Percentiles rank a stretch among this genome's conserved stretches.
Conservation (phyloP, 1,140 invertebrate genomes). For the Cyrtorhinus lividipennis region DNA sequence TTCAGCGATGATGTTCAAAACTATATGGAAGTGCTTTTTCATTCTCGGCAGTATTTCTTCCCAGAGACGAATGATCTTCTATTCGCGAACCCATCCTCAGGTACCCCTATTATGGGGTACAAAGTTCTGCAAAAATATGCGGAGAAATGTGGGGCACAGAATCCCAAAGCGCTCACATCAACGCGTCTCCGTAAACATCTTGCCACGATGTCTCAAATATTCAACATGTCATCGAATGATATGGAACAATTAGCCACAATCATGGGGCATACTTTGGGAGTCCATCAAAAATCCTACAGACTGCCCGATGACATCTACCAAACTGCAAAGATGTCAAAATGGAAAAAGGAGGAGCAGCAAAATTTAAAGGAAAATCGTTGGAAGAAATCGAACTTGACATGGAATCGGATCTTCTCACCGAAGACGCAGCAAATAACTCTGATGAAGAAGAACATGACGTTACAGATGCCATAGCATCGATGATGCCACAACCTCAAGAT, state of each 20-base stretch:
- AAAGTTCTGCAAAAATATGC: slow-evolving; percentile 14
- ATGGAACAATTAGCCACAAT: slow-evolving; percentile 20
- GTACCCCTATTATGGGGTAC: slow-evolving; percentile 7
- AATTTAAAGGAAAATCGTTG: slow-evolving; percentile 20
- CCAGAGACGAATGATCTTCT: background rate
- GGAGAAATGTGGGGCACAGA: slow-evolving; percentile 4
- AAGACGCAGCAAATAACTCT: background rate
- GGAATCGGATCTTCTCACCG: background rate
- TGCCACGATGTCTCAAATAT: slow-evolving; percentile 10
- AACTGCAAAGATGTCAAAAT: slow-evolving; percentile 23
- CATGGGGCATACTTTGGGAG: slow-evolving; percentile 15
- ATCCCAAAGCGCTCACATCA: slow-evolving; percentile 10
- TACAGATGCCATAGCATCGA: background rate
- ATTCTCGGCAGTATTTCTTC: background rate
- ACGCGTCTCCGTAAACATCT: slow-evolving; percentile 2
- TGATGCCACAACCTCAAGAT: background rate
- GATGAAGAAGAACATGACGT: background rate
- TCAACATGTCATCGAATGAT: slow-evolving; percentile 9
- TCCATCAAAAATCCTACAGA: background rate
- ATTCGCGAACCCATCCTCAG: background rate
- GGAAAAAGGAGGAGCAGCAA: slow-evolving; percentile 23
- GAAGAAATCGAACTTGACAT: background rate
- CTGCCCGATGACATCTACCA: slow-evolving; percentile 2
- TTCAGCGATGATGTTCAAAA: background rate
- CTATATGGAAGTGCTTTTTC: background rate